Evolutionary conservation across 2,888 invertebrate species (phyloP).

Genomic region (Seladonia tumulorum): DNA sequence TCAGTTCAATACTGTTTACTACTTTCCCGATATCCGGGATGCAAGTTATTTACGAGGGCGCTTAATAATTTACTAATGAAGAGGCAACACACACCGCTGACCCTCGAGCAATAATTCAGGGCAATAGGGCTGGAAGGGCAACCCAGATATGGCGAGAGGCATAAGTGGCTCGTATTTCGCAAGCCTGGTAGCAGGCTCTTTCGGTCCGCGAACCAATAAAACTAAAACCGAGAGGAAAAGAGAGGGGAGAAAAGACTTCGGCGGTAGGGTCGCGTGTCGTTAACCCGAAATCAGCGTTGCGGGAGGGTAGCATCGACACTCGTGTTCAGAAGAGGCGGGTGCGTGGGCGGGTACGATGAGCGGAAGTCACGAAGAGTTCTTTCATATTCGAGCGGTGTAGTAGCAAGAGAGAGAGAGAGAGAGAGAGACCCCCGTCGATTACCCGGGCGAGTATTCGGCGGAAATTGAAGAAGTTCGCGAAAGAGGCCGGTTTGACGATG

Average conservation of each 20-base stretch:
- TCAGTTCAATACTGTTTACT: background rate
- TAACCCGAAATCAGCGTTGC: constrained; percentile 6
- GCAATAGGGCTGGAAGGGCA: background rate
- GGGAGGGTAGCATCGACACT: background rate
- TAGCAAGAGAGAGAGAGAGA: background rate
- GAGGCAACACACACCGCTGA: background rate
- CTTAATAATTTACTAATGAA: constrained; percentile 4
- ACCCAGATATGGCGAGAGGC: background rate
- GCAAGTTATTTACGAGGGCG: background rate
- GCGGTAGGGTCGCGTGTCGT: background rate
- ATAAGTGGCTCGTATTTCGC: constrained; percentile 9
- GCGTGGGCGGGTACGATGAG: background rate
- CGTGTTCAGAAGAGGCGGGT: background rate
- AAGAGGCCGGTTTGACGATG: constrained; percentile 44
- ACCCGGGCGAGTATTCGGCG: constrained; percentile 26
- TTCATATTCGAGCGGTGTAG: background rate
- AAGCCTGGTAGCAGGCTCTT: background rate
- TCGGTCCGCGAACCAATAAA: background rate
- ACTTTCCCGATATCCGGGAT: background rate
- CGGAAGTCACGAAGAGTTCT: constrained; percentile 23
- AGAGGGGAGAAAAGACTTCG: background rate
- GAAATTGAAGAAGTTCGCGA: constrained; percentile 45
- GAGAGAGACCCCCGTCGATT: constrained; percentile 19
- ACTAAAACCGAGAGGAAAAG: background rate
- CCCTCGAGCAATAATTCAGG: background rate